phyloP scores from a whole-genome alignment of 2,888 invertebrate species.

The Escarpia spicata region DNA sequence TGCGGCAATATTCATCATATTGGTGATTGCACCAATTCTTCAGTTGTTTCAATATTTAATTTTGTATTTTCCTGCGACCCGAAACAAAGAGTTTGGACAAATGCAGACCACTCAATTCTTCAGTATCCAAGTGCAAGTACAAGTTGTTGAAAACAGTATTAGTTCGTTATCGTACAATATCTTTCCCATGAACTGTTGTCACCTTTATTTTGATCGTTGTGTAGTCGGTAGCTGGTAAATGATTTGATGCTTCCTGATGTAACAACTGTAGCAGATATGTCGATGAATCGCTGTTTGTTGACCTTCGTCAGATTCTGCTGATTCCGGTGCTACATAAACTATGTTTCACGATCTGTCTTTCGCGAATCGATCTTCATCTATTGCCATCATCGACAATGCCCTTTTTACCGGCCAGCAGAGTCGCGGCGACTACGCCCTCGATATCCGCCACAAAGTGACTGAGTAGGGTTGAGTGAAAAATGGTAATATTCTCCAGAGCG shows the following conservation, averaged over 20 bases:
- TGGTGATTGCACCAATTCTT: too few species aligned
- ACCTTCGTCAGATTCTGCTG: not conserved
- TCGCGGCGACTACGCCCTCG: not conserved
- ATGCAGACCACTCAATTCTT: too few species aligned
- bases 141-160: not conserved
- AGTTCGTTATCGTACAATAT: not conserved
- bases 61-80: too few species aligned
- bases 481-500: not conserved
- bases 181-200: not conserved
- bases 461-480: not conserved
- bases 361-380: conserved; percentile 5
- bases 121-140: not conserved
- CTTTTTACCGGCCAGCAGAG: not conserved
- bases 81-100: too few species aligned
- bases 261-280: not conserved
- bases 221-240: not conserved
- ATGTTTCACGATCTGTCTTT: conserved; percentile 2
- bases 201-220: not conserved
- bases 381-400: not conserved
- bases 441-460: not conserved
- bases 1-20: too few species aligned
- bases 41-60: too few species aligned
- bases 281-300: not conserved
- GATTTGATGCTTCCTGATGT: not conserved
- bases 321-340: not conserved